Percentiles rank a stretch among this genome's conserved stretches.
Evolutionary conservation across 2,888 invertebrate species (phyloP).

Genomic region (Xiphydria camelus): DNA sequence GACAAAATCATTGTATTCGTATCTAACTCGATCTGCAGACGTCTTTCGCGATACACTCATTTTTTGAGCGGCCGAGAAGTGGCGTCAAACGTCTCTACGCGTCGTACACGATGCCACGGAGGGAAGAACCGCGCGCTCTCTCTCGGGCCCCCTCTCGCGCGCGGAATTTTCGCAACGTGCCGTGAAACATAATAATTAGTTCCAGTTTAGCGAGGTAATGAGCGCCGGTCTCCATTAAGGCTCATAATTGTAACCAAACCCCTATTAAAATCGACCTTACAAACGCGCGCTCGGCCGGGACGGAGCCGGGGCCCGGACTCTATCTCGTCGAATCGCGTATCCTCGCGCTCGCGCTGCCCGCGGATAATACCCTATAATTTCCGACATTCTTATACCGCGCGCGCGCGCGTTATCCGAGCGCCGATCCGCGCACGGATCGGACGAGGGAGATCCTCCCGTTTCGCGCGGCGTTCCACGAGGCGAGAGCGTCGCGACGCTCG

Average conservation of each 20-base stretch:
- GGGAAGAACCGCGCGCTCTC: constrained; percentile 1
- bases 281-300: constrained; percentile 34
- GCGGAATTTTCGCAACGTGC: constrained; percentile 32
- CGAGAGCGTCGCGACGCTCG: not conserved
- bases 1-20: too few species aligned
- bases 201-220: constrained; percentile 41
- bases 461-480: not conserved
- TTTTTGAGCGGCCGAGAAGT: too few species aligned
- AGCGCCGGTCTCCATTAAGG: constrained; percentile 33
- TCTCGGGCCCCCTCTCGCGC: constrained; percentile 16
- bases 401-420: constrained; percentile 41
- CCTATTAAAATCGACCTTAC: constrained; percentile 49
- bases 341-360: constrained; percentile 39
- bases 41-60: too few species aligned
- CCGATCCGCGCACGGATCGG: constrained; percentile 45
- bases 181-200: constrained; percentile 43
- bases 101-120: too few species aligned
- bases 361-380: constrained; percentile 54
- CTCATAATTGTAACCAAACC: constrained; percentile 46
- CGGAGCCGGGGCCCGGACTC: constrained; percentile 23
- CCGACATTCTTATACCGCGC: constrained; percentile 48
- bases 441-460: constrained; percentile 20
- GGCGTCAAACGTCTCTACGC: too few species aligned
- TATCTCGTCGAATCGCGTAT: constrained; percentile 49
- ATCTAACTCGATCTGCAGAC: too few species aligned